Percentiles rank a stretch among this genome's conserved stretches.
Conservation (phyloP, 2,888 invertebrate species). For the Eucriotettix oculatus region DNA sequence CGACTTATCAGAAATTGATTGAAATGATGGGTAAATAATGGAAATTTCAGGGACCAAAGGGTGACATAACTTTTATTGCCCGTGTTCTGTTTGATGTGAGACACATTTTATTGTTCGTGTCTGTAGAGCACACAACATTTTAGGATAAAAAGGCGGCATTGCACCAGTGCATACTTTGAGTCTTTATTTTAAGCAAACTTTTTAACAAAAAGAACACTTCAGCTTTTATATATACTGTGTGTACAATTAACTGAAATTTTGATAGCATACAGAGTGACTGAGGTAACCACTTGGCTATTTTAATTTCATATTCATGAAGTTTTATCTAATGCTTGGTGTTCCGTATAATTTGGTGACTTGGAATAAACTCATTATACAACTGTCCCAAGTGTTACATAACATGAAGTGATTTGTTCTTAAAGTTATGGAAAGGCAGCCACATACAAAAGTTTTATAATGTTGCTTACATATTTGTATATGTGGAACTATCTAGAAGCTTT, state of each 20-base stretch:
- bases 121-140: not conserved
- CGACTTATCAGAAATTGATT: not conserved
- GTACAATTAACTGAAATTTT: not conserved
- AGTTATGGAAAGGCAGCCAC: not conserved
- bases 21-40: not conserved
- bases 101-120: not conserved
- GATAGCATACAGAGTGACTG: not conserved
- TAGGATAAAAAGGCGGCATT: not conserved
- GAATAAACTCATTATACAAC: too few species aligned
- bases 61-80: not conserved
- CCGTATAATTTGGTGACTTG: not conserved
- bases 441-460: not conserved
- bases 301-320: not conserved
- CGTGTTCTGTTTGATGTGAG: not conserved
- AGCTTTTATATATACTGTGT: too few species aligned
- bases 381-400: too few species aligned
- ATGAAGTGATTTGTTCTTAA: too few species aligned
- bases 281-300: not conserved
- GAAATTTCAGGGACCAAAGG: constrained; percentile 11
- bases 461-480: not conserved
- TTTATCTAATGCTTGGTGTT: not conserved
- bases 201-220: too few species aligned
- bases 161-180: not conserved
- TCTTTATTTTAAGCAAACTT: not conserved
- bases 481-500: constrained; percentile 1